Conservation (phyloP, 2,797 vertebrate genomes). For the Hydrocynus forskahlii region DNA sequence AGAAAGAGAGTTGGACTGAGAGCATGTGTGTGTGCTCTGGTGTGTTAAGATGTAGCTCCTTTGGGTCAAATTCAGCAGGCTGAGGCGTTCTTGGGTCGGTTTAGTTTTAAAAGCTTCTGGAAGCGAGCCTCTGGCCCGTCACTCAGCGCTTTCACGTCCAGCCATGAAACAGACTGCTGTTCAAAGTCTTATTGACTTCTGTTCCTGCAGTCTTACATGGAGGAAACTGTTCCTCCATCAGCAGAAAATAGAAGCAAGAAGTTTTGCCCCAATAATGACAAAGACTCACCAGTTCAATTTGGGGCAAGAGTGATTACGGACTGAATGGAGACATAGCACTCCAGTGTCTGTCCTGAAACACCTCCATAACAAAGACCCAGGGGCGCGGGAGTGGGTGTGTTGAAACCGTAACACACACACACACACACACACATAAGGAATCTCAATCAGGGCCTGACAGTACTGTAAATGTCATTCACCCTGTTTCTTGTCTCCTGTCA, state of each 20-base stretch:
- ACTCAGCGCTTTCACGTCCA: conserved; percentile 55
- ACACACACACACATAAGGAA: conserved; percentile 38
- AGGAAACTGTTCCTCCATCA: conserved; percentile 42
- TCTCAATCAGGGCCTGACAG: conserved; percentile 53
- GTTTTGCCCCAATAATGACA: conserved; percentile 25
- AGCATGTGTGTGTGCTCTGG: conserved; percentile 47
- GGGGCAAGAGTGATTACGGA: conserved; percentile 63
- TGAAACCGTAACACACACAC: conserved; percentile 26
- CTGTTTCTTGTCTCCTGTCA: conserved; percentile 57
- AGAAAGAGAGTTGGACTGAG: conserved; percentile 37
- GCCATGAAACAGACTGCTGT: conserved; percentile 50
- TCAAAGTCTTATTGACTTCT: conserved; percentile 35
- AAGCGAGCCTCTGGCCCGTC: conserved; percentile 53
- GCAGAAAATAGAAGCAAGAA: conserved; percentile 18
- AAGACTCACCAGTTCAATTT: conserved; percentile 28
- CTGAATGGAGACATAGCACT: conserved; percentile 43
- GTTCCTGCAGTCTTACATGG: conserved; percentile 5
- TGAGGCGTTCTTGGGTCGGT: conserved; percentile 48
- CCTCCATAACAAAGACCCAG: conserved; percentile 61
- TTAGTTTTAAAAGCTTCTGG: conserved; percentile 55
- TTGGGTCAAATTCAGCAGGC: conserved; percentile 49
- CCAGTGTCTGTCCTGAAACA: conserved; percentile 69
- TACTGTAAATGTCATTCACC: conserved; percentile 49
- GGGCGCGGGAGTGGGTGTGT: conserved; percentile 56
- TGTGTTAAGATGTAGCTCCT: conserved; percentile 55